These are phyloP conservation scores for Nesoenas mayeri DNA, from an alignment of 2,113 vertebrate species.

Conservation along the genomic window DNA sequence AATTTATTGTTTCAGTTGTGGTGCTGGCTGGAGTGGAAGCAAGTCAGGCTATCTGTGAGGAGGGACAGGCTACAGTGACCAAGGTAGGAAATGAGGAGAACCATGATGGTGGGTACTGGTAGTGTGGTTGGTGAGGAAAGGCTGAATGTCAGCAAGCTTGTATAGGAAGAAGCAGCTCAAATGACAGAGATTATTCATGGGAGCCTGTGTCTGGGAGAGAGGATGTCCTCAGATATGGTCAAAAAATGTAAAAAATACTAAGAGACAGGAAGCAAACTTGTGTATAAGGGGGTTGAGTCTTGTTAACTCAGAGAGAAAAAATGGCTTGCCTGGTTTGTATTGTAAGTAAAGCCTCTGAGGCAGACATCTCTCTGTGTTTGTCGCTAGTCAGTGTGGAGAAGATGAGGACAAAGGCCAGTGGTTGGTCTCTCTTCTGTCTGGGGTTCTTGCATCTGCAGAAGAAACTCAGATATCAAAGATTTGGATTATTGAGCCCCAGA, in stretches of 20 bases:
- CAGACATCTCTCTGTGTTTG: not conserved
- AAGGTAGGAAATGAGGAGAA: not conserved
- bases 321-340: not conserved
- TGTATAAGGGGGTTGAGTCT: not conserved
- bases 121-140: not conserved
- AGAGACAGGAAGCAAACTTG: not conserved
- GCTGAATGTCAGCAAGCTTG: not conserved
- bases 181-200: not conserved
- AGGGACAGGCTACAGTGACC: not conserved
- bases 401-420: not conserved
- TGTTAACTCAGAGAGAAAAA: not conserved
- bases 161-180: not conserved
- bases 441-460: not conserved
- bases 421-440: not conserved
- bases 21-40: not conserved
- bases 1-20: not conserved
- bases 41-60: not conserved
- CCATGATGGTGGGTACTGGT: not conserved
- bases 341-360: not conserved
- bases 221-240: not conserved
- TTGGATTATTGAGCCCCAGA: not conserved
- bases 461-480: not conserved
- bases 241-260: not conserved
- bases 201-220: not conserved
- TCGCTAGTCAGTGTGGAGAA: fast-evolving